Percentiles rank a stretch among this genome's conserved stretches.
Conservation (phyloP, 2,888 invertebrate genomes). For the Ectobius pallidus region DNA sequence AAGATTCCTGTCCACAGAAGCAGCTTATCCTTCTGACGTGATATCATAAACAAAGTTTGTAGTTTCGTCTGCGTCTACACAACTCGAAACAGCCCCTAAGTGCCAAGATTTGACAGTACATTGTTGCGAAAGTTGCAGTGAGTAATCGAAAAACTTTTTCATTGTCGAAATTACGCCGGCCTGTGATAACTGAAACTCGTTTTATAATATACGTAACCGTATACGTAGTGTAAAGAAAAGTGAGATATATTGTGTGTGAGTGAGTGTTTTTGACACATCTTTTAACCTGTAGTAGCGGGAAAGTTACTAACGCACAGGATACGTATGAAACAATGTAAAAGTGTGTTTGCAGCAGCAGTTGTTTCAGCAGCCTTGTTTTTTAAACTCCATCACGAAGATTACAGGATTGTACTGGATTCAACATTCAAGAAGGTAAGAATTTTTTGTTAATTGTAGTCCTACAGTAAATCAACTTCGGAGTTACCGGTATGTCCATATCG, state of each 20-base stretch:
- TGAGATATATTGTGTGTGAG: not conserved
- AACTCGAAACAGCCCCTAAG: not conserved
- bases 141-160: not conserved
- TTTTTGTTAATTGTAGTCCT: too few species aligned
- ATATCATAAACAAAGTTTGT: not conserved
- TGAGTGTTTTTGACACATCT: too few species aligned
- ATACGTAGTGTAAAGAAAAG: not conserved
- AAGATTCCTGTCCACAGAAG: not conserved
- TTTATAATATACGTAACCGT: not conserved
- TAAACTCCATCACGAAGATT: too few species aligned
- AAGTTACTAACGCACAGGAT: too few species aligned
- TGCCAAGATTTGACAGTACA: not conserved
- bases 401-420: too few species aligned
- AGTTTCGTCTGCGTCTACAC: not conserved
- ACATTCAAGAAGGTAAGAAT: too few species aligned
- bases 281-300: too few species aligned
- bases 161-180: not conserved
- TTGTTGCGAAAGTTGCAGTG: not conserved
- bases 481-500: too few species aligned
- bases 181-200: not conserved
- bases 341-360: too few species aligned
- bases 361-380: too few species aligned
- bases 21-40: slow-evolving; percentile 11
- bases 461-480: too few species aligned
- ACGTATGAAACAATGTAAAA: too few species aligned